Evolutionary conservation across 2,113 vertebrate genomes (phyloP).

Genomic region (Mustela lutreola): DNA sequence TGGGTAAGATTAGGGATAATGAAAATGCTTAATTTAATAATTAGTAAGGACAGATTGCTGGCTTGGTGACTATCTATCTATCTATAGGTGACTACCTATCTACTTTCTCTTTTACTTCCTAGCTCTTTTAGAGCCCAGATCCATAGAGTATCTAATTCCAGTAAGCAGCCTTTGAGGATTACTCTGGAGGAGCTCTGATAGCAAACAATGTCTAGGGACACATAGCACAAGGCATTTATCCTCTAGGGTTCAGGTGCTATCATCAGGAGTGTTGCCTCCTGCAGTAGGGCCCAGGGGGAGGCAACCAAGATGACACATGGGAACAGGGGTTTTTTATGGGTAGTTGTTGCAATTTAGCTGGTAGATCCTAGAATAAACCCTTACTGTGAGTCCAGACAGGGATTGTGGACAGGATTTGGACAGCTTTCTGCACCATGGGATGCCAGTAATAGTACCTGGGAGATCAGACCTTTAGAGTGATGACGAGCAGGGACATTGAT

Average conservation of each 20-base stretch:
- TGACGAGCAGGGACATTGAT: background rate
- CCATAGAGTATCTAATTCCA: background rate
- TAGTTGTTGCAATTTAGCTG: background rate
- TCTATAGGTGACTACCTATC: background rate
- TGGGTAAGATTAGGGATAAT: conserved; percentile 83
- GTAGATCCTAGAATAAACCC: background rate
- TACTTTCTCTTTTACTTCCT: background rate
- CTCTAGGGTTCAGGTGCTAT: background rate
- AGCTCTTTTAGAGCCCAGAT: background rate
- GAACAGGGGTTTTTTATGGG: background rate
- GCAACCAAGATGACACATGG: background rate
- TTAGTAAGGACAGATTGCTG: background rate
- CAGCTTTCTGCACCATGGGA: background rate
- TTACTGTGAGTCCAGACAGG: background rate
- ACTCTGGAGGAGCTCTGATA: background rate
- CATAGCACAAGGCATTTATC: background rate
- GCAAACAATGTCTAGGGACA: background rate
- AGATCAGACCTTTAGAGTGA: background rate
- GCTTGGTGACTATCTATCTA: background rate
- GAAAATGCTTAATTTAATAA: conserved; percentile 43
- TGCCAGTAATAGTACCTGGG: background rate
- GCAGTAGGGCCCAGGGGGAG: background rate
- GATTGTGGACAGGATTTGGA: background rate
- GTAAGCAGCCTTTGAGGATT: background rate
- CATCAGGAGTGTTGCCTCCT: background rate